Conservation (phyloP, 2,888 invertebrate genomes). For the Agrotis segetum region DNA sequence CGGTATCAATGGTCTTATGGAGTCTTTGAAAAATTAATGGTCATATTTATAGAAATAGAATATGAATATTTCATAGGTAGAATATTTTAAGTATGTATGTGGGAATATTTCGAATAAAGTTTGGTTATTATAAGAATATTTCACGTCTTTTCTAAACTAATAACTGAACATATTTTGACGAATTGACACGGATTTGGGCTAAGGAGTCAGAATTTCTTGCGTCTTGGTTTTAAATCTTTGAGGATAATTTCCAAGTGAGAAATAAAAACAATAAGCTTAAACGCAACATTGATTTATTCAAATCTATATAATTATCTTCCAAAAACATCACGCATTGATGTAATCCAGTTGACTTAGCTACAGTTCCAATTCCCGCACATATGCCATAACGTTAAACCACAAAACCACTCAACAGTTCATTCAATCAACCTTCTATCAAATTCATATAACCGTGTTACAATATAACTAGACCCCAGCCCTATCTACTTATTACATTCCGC, state of each 20-base stretch:
- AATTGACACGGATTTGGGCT: neutral
- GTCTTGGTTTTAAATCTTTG: neutral
- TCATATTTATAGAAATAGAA: too few relatives aligned
- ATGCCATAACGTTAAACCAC: neutral
- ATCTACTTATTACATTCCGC: slow-evolving; percentile 12
- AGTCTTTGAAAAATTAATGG: neutral
- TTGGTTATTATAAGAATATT: too few relatives aligned
- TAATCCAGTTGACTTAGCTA: neutral
- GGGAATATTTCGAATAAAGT: too few relatives aligned
- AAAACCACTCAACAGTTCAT: neutral
- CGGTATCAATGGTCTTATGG: neutral
- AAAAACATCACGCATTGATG: neutral
- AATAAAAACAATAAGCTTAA: too few relatives aligned
- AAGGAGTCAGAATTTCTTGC: neutral
- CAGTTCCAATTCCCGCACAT: neutral
- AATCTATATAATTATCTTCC: neutral
- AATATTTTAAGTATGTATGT: too few relatives aligned
- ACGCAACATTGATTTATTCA: neutral
- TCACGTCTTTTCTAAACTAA: neutral
- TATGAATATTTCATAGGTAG: too few relatives aligned
- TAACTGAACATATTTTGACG: neutral
- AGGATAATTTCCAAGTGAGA: neutral
- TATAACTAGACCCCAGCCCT: neutral
- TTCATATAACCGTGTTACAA: neutral
- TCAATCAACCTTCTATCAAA: slow-evolving; percentile 1